Conservation (phyloP, 2,888 invertebrate species). For the Drosophila yooni region DNA sequence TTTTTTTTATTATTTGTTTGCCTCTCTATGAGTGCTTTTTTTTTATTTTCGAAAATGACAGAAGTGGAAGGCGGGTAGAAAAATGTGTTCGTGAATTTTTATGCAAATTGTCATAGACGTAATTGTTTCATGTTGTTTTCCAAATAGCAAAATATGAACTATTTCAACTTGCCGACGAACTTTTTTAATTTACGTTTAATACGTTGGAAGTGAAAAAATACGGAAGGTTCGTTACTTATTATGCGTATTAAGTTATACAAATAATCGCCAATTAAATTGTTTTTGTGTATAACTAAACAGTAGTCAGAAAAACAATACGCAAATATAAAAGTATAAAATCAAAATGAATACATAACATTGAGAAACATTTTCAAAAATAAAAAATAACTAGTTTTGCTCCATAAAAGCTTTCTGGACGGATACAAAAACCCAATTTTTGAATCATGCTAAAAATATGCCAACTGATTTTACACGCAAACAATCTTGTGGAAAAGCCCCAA, state of each 20-base stretch:
- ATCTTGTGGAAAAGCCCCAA: conserved; percentile 37
- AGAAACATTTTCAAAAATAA: not conserved
- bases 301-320: not conserved
- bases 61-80: conserved; percentile 21
- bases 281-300: not conserved
- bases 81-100: conserved; percentile 18
- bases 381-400: not conserved
- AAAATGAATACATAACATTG: not conserved
- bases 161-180: not conserved
- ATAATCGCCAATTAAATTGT: not conserved
- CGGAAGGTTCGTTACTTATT: not conserved
- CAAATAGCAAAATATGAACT: not conserved
- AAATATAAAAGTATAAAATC: not conserved
- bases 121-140: conserved; percentile 5
- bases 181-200: not conserved
- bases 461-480: conserved; percentile 41
- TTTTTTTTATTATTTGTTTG: conserved; percentile 53
- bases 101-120: conserved; percentile 14
- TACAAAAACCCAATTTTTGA: not conserved
- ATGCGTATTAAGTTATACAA: not conserved
- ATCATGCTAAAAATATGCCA: conserved; percentile 8
- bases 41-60: conserved; percentile 49
- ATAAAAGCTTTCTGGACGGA: not conserved
- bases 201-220: not conserved
- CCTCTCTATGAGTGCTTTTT: conserved; percentile 13